Evolutionary conservation across 2,888 invertebrate species (phyloP).

Genomic region (Erebia aethiops): DNA sequence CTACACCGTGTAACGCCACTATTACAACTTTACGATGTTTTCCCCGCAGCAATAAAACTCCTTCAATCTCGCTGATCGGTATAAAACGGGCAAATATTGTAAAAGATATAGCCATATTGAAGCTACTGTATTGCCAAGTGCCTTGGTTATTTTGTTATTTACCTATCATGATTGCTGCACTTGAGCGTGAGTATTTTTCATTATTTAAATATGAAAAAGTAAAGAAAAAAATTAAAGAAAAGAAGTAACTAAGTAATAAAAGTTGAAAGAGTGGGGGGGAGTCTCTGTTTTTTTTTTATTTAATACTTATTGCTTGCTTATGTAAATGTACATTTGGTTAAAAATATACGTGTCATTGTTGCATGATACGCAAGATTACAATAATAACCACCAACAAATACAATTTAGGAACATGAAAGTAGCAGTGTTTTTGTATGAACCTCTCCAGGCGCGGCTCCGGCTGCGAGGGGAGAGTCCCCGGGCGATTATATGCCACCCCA

Average conservation of each 20-base stretch:
- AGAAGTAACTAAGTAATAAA: too few species aligned
- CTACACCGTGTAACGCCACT: slow-evolving; percentile 66
- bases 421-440: not conserved
- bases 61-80: slow-evolving; percentile 25
- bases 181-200: not conserved
- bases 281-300: too few species aligned
- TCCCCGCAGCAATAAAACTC: slow-evolving; percentile 25
- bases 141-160: not conserved
- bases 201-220: not conserved
- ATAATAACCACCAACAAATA: not conserved
- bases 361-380: not conserved
- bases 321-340: not conserved
- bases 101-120: slow-evolving; percentile 18
- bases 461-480: slow-evolving; percentile 24
- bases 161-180: not conserved
- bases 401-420: not conserved
- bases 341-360: not conserved
- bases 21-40: slow-evolving; percentile 62
- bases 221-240: too few species aligned
- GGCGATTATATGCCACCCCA: slow-evolving; percentile 17
- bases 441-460: not conserved
- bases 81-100: slow-evolving; percentile 30
- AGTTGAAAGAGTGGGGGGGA: too few species aligned
- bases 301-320: too few species aligned
- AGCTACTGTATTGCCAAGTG: slow-evolving; percentile 28